Conservation (phyloP, 2,888 invertebrate species). For the Cyclophora albipunctata region DNA sequence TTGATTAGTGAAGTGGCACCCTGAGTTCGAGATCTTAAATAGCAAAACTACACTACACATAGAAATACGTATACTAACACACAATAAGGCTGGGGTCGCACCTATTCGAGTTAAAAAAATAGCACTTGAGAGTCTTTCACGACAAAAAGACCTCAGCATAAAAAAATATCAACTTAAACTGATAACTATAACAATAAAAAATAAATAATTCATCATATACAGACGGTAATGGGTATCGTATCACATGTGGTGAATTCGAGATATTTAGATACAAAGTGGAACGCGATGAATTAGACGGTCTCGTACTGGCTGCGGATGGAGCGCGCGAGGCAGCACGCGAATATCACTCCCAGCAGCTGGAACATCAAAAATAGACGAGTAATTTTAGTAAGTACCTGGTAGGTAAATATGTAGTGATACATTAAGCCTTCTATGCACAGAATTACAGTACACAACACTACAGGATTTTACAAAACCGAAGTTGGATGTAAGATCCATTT, state of each 20-base stretch:
- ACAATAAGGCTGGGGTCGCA: constrained; percentile 7
- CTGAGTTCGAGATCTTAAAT: constrained; percentile 1
- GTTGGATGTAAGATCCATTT: too few relatives aligned
- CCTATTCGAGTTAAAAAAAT: constrained; percentile 9
- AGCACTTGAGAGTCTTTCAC: constrained; percentile 18
- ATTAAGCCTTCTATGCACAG: too few relatives aligned
- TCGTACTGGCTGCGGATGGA: constrained; percentile 95
- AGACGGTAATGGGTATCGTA: neutral
- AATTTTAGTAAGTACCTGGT: too few relatives aligned
- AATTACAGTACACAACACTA: too few relatives aligned
- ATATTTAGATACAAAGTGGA: constrained; percentile 3
- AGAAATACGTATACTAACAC: constrained; percentile 2
- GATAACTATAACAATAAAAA: constrained; percentile 29
- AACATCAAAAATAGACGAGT: constrained; percentile 28
- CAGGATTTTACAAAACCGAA: too few relatives aligned
- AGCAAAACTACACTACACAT: neutral
- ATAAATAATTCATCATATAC: constrained; percentile 7
- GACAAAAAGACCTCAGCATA: constrained; percentile 8
- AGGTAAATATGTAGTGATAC: too few relatives aligned
- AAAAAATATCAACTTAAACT: constrained; percentile 23
- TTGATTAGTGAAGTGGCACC: too few relatives aligned
- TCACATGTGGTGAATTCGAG: constrained; percentile 8
- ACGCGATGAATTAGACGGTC: constrained; percentile 77
- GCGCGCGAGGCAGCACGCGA: constrained; percentile 94
- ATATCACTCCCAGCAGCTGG: constrained; percentile 90